Evolutionary conservation across 2,888 invertebrate species (phyloP), one percentile per base, ranked within the genome.

Genomic region (Scaptomyza flava): DNA sequence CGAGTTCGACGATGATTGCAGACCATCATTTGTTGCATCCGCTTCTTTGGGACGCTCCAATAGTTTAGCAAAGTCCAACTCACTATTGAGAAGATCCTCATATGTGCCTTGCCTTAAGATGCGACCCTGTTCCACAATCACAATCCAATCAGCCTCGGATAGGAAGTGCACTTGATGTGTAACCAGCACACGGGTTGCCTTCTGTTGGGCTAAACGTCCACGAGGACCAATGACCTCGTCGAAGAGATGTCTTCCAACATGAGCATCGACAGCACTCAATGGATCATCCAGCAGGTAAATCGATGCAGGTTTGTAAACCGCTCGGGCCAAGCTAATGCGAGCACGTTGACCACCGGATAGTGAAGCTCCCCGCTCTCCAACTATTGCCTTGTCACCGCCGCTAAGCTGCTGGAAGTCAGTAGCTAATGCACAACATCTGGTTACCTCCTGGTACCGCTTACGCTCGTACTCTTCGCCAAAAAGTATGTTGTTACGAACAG

Each of bases 261-360:
- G 94, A 0, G 95, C 93, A 90, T 97, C 96, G 0, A 96, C 96
- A 0, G 96, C 96, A 65, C 95, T 95, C 2, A 96, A 91, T 0
- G 96, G 96, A 92, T 96, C 96, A 89, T 97, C 96, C 31, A 97
- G 91, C 6, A 97, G 91, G 89, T 96, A 96, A 67, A 96, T 94
- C 83, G 95, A 95, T 0, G 96, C 95, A 23, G 94, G 93, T 72
- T 94, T 94, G 79, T 96, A 96, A n/a, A 96, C 93, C 0, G 96
- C 95, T 78, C 96, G 93, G 0, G 95, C 95, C 69, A 96, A 92
- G 84, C 94, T 95, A 2, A 96, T 94, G 63, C 96, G 93, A 2
- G 96, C 96, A 72, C 94, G 94, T 91, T 96, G 96, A 3, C 96
- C 96, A 6, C 96, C 96, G 64, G 95, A 95, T n/a, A 96, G 89